Conservation (phyloP, 2,797 vertebrate genomes). For the Natrix natrix region DNA sequence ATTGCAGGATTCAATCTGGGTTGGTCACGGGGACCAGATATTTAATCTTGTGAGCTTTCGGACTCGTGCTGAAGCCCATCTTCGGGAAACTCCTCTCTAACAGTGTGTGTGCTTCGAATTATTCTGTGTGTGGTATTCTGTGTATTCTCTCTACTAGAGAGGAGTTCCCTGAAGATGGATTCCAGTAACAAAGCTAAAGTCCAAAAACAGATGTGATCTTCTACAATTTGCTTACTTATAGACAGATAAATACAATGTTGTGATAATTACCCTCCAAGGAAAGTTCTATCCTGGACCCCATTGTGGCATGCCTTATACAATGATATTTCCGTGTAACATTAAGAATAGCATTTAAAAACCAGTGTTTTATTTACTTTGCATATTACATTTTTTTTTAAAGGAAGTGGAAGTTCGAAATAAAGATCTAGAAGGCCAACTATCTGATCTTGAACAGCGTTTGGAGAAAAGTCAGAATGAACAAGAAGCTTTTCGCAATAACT, state of each 20-base stretch:
- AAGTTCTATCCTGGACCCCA: not conserved
- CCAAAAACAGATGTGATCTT: not conserved
- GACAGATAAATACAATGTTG: not conserved
- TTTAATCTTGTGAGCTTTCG: not conserved
- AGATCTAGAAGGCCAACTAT: conserved; percentile 91
- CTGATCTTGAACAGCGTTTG: conserved; percentile 90
- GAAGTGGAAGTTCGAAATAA: conserved; percentile 94
- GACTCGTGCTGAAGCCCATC: not conserved
- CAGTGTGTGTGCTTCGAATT: not conserved
- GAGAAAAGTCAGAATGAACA: conserved; percentile 96
- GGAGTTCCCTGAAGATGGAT: not conserved
- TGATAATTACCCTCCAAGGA: not conserved
- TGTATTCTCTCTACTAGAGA: not conserved
- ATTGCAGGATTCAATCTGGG: not conserved
- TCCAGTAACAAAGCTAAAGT: not conserved
- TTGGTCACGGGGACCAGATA: not conserved
- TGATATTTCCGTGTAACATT: not conserved
- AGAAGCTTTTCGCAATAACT: conserved; percentile 95
- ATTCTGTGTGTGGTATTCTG: not conserved
- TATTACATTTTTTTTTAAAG: conserved; percentile 73
- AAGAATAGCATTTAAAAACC: conserved; percentile 1
- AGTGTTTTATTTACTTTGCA: conserved; percentile 40
- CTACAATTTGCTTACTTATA: not conserved
- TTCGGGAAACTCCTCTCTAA: not conserved
- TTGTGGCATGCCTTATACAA: not conserved